Evolutionary conservation across 2,888 invertebrate species (phyloP), one percentile per base, ranked within the genome.

Genomic region (Herminia tarsipennalis): DNA sequence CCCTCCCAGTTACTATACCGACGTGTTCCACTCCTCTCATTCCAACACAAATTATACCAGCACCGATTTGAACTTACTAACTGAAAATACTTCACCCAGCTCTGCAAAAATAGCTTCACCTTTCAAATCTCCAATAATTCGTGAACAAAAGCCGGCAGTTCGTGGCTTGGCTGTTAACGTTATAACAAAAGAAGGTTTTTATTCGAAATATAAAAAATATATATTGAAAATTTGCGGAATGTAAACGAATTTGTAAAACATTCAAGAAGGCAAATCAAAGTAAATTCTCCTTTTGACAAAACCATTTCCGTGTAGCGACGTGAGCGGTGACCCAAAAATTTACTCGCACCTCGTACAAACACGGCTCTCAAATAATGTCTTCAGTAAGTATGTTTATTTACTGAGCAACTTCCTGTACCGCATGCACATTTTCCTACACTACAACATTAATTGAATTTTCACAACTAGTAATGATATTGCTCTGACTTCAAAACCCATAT

Each of bases 271-370:
- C 66, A 67, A 72, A 70, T 71, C 70, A 73, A 70, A 73, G 65
- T 66, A 55, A 58, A 74, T 73, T 73, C 69, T 75, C 63, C 66
- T 70, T 71, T 59, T 63, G 64, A 69, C 64, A 62, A 66, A 68
- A 74, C 70, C 66, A 70, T 78, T 78, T 72, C 62, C 64, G 64
- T 58, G 51, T 60, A 48, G 65, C 73, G 67, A 65, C 71, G 73
- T 56, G 76, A 54, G 75, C 80, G 58, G 66, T 75, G 78, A 80
- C 81, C 80, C 74, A 73, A 68, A 76, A 79, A 74, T 68, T 66
- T 60, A 60, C 69, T 73, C 68, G 60, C 70, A 69, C 73, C 77
- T 71, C 69, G 73, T 73, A 75, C 70, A 73, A 66, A 70, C 66
- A 73, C 62, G 66, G 60, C 56, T 68, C 66, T 66, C 60, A 63